Percentiles rank a stretch among this genome's conserved stretches.
Conservation (phyloP, 2,113 vertebrate genomes). For the Seriola quinqueradiata region DNA sequence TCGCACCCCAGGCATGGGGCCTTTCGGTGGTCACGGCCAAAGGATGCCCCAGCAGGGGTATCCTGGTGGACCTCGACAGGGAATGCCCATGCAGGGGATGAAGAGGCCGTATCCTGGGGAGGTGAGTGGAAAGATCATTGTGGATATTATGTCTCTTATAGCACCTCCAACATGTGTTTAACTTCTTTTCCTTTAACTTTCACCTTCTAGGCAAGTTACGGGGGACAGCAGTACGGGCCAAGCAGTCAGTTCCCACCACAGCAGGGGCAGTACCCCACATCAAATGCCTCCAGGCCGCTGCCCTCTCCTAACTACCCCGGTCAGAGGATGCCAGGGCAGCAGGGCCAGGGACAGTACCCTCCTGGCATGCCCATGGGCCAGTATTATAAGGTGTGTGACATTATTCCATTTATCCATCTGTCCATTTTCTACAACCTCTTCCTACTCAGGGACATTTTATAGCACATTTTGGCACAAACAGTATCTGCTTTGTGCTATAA, state of each 20-base stretch:
- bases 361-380: constrained; percentile 95
- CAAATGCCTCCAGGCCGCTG: constrained; percentile 92
- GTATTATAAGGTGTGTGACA: constrained; percentile 94
- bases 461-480: background rate
- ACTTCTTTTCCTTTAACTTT: constrained; percentile 21
- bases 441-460: background rate
- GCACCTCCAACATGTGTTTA: background rate
- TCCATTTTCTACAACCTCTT: background rate
- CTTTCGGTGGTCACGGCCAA: constrained; percentile 93
- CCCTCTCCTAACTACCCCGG: constrained; percentile 95
- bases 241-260: constrained; percentile 97
- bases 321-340: constrained; percentile 97
- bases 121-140: constrained; percentile 81
- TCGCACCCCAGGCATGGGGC: constrained; percentile 94
- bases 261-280: constrained; percentile 94
- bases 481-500: background rate
- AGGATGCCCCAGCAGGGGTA: constrained; percentile 98
- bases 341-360: constrained; percentile 93
- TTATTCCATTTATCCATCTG: background rate
- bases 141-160: background rate
- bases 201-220: constrained; percentile 90
- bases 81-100: constrained; percentile 94
- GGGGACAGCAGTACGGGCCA: constrained; percentile 97
- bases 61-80: constrained; percentile 91
- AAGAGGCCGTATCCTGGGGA: constrained; percentile 98